Base-by-base conservation (phyloP, 2,797 vertebrate species). In the Danionella dracula region DNA sequence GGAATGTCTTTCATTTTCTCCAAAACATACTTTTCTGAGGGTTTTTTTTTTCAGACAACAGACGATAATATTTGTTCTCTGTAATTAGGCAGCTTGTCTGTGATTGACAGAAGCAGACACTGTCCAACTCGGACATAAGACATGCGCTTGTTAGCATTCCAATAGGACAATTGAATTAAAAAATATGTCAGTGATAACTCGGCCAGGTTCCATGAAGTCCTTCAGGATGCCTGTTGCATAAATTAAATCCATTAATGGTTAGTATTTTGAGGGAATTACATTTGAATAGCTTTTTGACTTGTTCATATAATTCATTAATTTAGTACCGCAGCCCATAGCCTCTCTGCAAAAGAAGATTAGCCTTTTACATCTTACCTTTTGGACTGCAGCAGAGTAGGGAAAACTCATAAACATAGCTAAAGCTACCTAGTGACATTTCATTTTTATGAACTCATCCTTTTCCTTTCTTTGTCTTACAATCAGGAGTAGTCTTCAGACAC, bases 351-450 rank as follows among this genome's bases (percentile, higher is more conserved):
- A 54, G 41, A 40, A 66, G 55, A 37, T 37, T 21, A 48, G 13
- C 12, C 12, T 2, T 8, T 38, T 57, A 48, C 17, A 23, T 46
- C 31, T 23, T 8, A 19, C 11, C 13, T 8, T 10, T 32, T 42
- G 19, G 20, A 20, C 12, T 9, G 16, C 19, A 54, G 48, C 11
- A 48, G 48, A 32, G 34, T 1, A 6, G 21, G 6, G 21, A 40
- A 35, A 50, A 42, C 19, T 32, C 12, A 19, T 10, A 46, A 11
- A 45, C 21, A 48, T 59, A 59, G 50, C 46, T 54, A 60, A 11
- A 48, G 53, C 16, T 60, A 20, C 13, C 13, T 31, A 31, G 21
- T 46, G 55, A 59, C 54, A 60, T 71, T 60, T 58, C 46, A 45
- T 12, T 45, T 12, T 19, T 15, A 20, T 13, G 17, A 32, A 58